Evolutionary conservation across 2,797 vertebrate species (phyloP), one percentile per base, ranked within the genome.

Genomic region (Clarias fuscus): DNA sequence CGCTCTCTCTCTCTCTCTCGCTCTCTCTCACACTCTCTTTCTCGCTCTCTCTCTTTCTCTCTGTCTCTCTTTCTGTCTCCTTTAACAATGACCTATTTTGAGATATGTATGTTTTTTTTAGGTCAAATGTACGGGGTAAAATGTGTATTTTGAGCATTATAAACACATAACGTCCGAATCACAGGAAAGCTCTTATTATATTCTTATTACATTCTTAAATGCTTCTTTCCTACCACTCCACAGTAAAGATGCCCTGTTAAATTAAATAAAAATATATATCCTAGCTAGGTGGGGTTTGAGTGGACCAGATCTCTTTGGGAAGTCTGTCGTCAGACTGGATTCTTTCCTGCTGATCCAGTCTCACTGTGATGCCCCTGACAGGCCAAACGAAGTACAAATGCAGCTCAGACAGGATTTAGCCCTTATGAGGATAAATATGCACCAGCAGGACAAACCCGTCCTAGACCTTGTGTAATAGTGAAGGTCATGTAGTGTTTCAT

Each of bases 321-420:
- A 27, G 14, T 58, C 58, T 76, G 40, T 87, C 68, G 82, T 75
- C 85, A 85, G 84, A 71, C 86, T 83, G 43, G n/a, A 48, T 48
- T 53, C 40, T 85, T 82, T 33, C 67, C 84, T 62, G 64, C 88
- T 84, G 68, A 88, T 84, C 84, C 82, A 76, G 85, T 87, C 72
- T 84, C 22, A 30, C 4, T 70, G 48, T 70, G 78, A 67, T 53
- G 80, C 59, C 79, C 56, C 76, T 81, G 33, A 56, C 33, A 14
- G 82, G 53, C 56, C n/a, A 70, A 70, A 70, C 43, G 77, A 71
- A 70, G 48, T 40, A 59, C 67, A 85, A 62, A 84, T 82, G 68
- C 61, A 88, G 89, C 90, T 89, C 84, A 89, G 88, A 90, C 86
- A 88, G 86, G 90, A 88, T 88, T 87, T 80, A 70, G 81, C 27